Percentiles rank a stretch among this genome's conserved stretches.
Evolutionary conservation across 1,140 invertebrate species (phyloP).

Genomic region (Trachelipus rathkii): DNA sequence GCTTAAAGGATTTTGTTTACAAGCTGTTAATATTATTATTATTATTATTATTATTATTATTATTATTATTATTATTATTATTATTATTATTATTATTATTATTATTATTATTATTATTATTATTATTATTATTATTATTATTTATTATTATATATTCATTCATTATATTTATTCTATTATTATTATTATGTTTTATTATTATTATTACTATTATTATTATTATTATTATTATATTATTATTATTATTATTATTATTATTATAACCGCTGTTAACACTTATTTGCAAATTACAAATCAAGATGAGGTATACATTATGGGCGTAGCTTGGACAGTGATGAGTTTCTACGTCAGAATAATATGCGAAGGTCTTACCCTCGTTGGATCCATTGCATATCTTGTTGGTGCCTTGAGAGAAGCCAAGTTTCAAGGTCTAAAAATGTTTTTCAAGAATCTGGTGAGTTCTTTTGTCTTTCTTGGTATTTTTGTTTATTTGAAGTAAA

Average conservation of each 20-base stretch:
- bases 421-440: conserved; percentile 82
- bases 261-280: background rate
- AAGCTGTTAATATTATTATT: too few species aligned
- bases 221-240: conserved; percentile 10
- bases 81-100: conserved; percentile 1
- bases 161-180: too few species aligned
- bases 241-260: background rate
- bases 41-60: conserved; percentile 12
- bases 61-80: background rate
- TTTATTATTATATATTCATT: too few species aligned
- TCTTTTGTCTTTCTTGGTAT: background rate
- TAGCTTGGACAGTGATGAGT: conserved; percentile 24
- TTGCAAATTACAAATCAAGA: too few species aligned
- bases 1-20: too few species aligned
- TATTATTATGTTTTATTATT: conserved; percentile 7
- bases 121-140: conserved; percentile 8
- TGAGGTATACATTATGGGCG: conserved; percentile 28
- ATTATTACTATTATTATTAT: conserved; percentile 1
- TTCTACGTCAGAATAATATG: conserved; percentile 37
- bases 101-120: conserved; percentile 16
- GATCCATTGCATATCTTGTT: conserved; percentile 80
- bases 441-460: conserved; percentile 80
- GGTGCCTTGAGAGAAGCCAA: conserved; percentile 73
- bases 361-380: conserved; percentile 56
- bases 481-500: too few species aligned